phyloP scores from a whole-genome alignment of 2,797 vertebrate species.

The Eulemur mongoz region DNA sequence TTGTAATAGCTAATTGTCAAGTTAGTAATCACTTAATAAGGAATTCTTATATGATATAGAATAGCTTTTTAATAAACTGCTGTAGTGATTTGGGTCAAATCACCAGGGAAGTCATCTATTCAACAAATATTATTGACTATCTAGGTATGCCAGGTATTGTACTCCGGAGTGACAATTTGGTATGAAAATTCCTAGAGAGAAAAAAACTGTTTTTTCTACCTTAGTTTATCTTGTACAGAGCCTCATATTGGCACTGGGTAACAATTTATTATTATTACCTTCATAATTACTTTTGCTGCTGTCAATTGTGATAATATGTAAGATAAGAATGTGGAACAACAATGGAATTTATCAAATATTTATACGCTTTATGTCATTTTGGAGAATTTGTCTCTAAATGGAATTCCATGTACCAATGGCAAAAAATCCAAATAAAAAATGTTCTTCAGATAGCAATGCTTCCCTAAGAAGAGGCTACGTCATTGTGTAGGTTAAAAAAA shows the following conservation, averaged over 20 bases:
- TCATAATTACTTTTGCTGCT: not conserved
- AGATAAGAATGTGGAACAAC: not conserved
- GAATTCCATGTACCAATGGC: not conserved
- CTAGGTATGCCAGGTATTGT: not conserved
- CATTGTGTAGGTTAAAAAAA: not conserved
- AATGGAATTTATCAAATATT: not conserved
- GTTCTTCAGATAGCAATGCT: not conserved
- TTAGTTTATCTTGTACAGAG: not conserved
- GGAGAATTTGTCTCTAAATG: not conserved
- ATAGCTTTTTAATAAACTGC: constrained; percentile 1
- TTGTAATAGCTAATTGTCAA: not conserved
- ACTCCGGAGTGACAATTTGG: not conserved
- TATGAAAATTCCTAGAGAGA: not conserved
- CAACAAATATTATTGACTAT: not conserved
- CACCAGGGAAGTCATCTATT: not conserved
- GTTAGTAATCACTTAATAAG: not conserved
- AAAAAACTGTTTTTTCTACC: not conserved
- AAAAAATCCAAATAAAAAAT: constrained; percentile 28
- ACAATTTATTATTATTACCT: not conserved
- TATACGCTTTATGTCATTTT: not conserved
- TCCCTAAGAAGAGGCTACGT: not conserved
- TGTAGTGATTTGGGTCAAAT: not conserved
- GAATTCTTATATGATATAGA: constrained; percentile 22
- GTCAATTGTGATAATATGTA: not conserved
- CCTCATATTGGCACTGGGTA: not conserved